These are phyloP conservation scores for Hanleya hanleyi DNA, from an alignment of 2,888 invertebrate species.

Conservation along the genomic window DNA sequence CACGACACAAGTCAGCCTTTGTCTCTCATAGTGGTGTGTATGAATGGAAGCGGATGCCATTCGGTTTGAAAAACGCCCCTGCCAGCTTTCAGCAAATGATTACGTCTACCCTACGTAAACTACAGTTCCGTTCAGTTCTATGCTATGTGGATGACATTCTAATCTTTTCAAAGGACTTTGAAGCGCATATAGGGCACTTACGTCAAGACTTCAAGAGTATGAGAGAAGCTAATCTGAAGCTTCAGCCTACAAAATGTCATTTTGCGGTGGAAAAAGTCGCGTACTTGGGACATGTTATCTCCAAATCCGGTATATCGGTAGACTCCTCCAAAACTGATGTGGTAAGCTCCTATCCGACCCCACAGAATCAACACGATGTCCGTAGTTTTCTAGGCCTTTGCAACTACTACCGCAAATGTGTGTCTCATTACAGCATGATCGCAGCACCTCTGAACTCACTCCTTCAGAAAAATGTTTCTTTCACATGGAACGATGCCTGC, in stretches of 20 bases:
- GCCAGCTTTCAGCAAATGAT: constrained; percentile 16
- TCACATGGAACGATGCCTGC: constrained; percentile 47
- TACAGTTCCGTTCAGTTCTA: constrained; percentile 18
- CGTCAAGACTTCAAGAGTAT: constrained; percentile 11
- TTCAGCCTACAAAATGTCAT: constrained; percentile 23
- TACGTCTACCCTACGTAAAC: constrained; percentile 14
- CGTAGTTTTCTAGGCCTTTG: constrained; percentile 11
- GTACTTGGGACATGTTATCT: constrained; percentile 25
- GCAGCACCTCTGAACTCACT: constrained; percentile 52
- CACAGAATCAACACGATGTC: constrained; percentile 12
- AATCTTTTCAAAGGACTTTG: constrained; percentile 8
- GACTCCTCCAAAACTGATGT: constrained; percentile 14
- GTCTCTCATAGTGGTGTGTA: constrained; percentile 3
- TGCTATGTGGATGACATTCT: constrained; percentile 30
- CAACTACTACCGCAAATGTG: constrained; percentile 45
- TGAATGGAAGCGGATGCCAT: constrained; percentile 14
- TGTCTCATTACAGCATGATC: constrained; percentile 40
- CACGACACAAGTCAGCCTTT: constrained; percentile 21
- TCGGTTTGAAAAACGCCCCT: constrained; percentile 18
- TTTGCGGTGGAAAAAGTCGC: constrained; percentile 17
- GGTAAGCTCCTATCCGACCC: constrained; percentile 14
- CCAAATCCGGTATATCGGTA: constrained; percentile 19
- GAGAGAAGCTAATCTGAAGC: constrained; percentile 13
- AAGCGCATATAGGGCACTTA: constrained; percentile 18
- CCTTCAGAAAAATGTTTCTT: constrained; percentile 46